Evolutionary conservation across 2,797 vertebrate genomes (phyloP), one percentile per base, ranked within the genome.

Genomic region (Labeo calbasu): DNA sequence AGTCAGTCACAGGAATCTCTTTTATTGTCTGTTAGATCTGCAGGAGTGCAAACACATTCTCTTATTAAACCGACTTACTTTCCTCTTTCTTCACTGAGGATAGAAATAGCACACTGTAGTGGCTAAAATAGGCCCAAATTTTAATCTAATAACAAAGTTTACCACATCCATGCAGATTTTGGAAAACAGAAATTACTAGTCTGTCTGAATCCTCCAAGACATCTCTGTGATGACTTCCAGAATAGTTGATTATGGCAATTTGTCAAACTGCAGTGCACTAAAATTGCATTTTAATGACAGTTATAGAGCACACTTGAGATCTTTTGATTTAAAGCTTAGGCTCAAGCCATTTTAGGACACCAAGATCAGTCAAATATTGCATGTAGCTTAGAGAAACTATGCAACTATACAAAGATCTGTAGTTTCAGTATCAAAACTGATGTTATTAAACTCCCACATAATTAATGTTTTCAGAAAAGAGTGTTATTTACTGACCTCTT

Each of bases 401-500:
- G 23, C 23, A 63, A 36, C 43, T 48, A 13, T 59, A 23, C 8
- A 66, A 21, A 63, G 11, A 51, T 48, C 10, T 46, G n/a, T 14
- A 25, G 2, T 17, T 19, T 50, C 32, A 71, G 73, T 55, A 81
- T 48, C 13, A 21, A 68, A 48, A 65, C 7, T 17, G 10, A n/a
- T 77, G 28, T 15, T 57, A 78, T 8, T 65, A 65, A 11, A 79
- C 77, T 63, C 36, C 25, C 23, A 19, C 23, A 9, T 51, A 55
- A 32, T 80, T 51, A 21, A 12, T n/a, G 32, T 57, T 36, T 8
- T 5, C 0, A 50, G 57, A 11, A 69, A 65, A 61, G 1, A 46
- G 46, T 55, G 10, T 63, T 61, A 63, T 83, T 68, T 14, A 81
- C 92, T 94, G 86, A 96, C 95, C 94, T 97, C 94, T 0, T 68